Evolutionary conservation across 2,888 invertebrate genomes (phyloP), one percentile per base, ranked within the genome.

Genomic region (Ernsta delagoae): DNA sequence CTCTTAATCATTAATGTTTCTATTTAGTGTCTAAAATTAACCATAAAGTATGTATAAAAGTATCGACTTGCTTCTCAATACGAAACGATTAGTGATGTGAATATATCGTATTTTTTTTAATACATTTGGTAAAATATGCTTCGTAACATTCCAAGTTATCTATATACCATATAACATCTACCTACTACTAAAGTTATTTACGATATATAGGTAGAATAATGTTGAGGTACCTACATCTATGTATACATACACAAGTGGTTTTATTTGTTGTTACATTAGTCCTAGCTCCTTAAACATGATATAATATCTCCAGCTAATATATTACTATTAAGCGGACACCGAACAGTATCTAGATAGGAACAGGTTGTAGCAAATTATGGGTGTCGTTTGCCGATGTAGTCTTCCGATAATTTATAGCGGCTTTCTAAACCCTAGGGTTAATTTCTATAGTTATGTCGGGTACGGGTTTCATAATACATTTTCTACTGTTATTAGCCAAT

Each of bases 341-440:
- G 57, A 63, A 62, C 70, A 73, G 71, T 73, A 78, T 78, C 74
- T 71, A 72, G 76, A 76, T 77, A 76, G 70, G 75, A 87, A 88
- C 90, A 79, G 86, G 90, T 90, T 88, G 75, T 73, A 80, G 83
- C 79, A 86, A 88, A 88, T 88, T 86, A 86, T 83, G 82, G 83
- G 77, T 82, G 84, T 86, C 83, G 81, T 83, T 84, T 81, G 82
- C 81, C 83, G 82, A 84, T 82, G 83, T 85, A 81, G 77, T 86
- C 89, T 83, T 86, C 86, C 83, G 80, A 85, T 88, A 86, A 88
- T 87, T 89, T 88, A 88, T 84, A 82, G 79, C 80, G 81, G 85
- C 85, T 88, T 88, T 88, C 88, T 87, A 88, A 84, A 83, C 79
- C 79, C 82, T 80, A 80, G 76, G 77, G 77, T 82, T 82, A 82